Percentiles rank a stretch among this genome's conserved stretches.
Conservation (phyloP, 2,797 vertebrate genomes). For the Diplodus sargus region DNA sequence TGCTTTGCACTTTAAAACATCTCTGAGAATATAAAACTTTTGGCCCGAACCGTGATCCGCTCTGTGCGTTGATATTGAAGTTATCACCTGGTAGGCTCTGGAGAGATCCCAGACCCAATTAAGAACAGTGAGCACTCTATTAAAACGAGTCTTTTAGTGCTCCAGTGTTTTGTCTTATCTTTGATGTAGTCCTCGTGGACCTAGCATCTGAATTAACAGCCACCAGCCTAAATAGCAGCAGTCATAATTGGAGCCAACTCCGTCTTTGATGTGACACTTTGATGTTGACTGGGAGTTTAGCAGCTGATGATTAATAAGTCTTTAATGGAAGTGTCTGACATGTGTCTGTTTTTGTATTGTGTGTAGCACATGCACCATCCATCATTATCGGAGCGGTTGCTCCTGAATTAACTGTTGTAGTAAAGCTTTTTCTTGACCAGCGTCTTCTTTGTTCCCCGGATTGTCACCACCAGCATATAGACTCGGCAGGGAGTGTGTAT, state of each 20-base stretch:
- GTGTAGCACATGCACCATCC: slow-evolving; percentile 4
- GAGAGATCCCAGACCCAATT: slow-evolving; percentile 35
- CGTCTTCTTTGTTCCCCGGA: slow-evolving; percentile 62
- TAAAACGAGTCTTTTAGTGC: slow-evolving; percentile 24
- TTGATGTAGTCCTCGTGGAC: slow-evolving; percentile 37
- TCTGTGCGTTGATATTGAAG: slow-evolving; percentile 30
- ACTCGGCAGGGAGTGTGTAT: slow-evolving; percentile 57
- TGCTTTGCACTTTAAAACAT: neutral
- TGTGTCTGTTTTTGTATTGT: slow-evolving; percentile 4
- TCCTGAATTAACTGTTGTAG: slow-evolving; percentile 41
- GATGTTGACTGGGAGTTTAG: slow-evolving; percentile 36
- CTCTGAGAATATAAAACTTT: slow-evolving; percentile 16
- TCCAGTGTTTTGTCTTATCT: slow-evolving; percentile 43
- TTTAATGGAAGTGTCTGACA: slow-evolving; percentile 12
- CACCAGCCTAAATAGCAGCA: slow-evolving; percentile 20
- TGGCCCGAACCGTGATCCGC: slow-evolving; percentile 5
- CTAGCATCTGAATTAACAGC: slow-evolving; percentile 36
- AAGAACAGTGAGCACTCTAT: slow-evolving; percentile 23
- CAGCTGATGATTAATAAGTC: slow-evolving; percentile 35
- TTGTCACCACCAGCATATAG: slow-evolving; percentile 51
- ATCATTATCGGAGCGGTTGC: slow-evolving; percentile 8
- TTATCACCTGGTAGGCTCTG: slow-evolving; percentile 14
- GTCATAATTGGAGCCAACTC: slow-evolving; percentile 31
- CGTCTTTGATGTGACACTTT: slow-evolving; percentile 45
- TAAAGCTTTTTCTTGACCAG: slow-evolving; percentile 21